Base-by-base conservation (phyloP, 2,888 invertebrate species). In the Pegoplata infirma region DNA sequence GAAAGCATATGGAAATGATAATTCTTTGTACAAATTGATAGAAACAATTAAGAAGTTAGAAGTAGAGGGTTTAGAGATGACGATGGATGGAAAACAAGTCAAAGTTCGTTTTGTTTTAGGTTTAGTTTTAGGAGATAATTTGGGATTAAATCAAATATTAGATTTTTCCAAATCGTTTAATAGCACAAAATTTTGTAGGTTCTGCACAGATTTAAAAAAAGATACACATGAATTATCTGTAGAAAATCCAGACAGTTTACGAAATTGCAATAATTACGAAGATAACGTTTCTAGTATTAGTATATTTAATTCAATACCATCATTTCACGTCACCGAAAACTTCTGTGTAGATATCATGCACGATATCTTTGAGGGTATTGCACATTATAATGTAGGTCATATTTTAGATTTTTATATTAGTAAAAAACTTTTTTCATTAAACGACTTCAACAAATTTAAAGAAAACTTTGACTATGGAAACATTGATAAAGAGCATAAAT, bases 271-370 rank as follows among this genome's bases (percentile, higher is more conserved):
- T 6, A 49, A 19, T 21, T 49, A 49, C 19, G 8, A 49, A 10
- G 19, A 19, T 12, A 21, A 49, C 19, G 21, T 19, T 8, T 21
- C 21, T 7, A 2, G 19, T 19, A 8, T 8, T 1, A 49, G 10
- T 5, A 49, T 49, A 10, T 49, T 49, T 8, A 19, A 49, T 49
- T 21, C 1, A 49, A 49, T 49, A 49, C 19, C 21, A 21, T 49
- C 49, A 10, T 49, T 49, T 49, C 49, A 49, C 19, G 49, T 49
- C 5, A 49, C 49, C 2, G 12, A 49, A 49, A 21, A 49, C 19
- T 49, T 49, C 19, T 19, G 49, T 21, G 49, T 19, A 12, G 49
- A 49, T 49, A 19, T 49, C 17, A 49, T 49, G 49, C 49, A 49
- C 21, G 49, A 49, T 10, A 49, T 49, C 12, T 49, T 49, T 49